Evolutionary conservation across 2,888 invertebrate genomes (phyloP).

Genomic region (Nomada fucata): DNA sequence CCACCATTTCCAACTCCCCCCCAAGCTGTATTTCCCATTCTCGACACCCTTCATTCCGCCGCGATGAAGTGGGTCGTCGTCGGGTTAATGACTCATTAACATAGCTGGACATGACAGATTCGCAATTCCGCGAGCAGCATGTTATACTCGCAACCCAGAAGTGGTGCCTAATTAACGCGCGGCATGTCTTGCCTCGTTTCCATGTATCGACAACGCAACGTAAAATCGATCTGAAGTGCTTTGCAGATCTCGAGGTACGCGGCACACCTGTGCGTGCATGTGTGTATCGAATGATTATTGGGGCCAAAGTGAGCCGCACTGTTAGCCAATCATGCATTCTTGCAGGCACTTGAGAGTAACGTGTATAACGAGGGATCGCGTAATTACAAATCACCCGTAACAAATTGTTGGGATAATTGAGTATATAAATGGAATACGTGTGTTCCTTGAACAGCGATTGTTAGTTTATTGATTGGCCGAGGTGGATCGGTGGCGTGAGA

Average conservation of each 20-base stretch:
- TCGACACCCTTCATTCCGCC: conserved; percentile 10
- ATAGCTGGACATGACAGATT: conserved; percentile 73
- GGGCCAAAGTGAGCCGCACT: no score
- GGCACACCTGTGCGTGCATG: background rate
- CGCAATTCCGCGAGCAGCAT: conserved; percentile 65
- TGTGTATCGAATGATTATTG: no score
- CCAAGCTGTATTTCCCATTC: background rate
- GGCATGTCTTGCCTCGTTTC: conserved; percentile 9
- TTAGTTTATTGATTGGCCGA: no score
- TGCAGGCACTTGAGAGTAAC: no score
- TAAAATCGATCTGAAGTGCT: background rate
- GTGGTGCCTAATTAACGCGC: conserved; percentile 55
- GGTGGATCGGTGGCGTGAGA: no score
- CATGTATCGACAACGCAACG: background rate
- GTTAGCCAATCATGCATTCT: no score
- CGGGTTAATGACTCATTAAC: conserved; percentile 76
- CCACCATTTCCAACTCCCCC: conserved; percentile 11
- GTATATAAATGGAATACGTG: no score
- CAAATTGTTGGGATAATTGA: no score
- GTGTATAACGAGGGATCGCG: no score
- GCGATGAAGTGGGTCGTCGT: conserved; percentile 63
- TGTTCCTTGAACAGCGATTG: no score
- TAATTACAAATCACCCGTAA: no score
- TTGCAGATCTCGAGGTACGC: background rate
- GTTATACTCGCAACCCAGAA: conserved; percentile 46